phyloP scores from a whole-genome alignment of 2,888 invertebrate species.

The Rhogogaster chlorosoma region DNA sequence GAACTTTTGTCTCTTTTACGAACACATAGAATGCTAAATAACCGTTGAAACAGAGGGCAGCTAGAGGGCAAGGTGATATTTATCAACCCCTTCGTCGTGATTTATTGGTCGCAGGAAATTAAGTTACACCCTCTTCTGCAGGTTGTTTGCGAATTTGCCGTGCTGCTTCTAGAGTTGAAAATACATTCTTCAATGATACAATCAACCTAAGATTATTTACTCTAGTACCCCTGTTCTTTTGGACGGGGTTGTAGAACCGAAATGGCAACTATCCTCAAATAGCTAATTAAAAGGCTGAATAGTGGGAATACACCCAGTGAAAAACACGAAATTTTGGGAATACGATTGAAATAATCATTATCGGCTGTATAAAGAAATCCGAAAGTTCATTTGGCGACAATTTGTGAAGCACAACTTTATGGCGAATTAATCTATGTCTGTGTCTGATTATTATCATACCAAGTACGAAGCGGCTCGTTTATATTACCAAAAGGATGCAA shows the following conservation, averaged over 20 bases:
- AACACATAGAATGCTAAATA: constrained; percentile 20
- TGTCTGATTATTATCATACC: no score
- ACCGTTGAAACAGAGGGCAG: background rate
- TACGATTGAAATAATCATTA: background rate
- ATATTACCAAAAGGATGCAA: no score
- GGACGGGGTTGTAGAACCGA: background rate
- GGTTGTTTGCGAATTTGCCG: constrained; percentile 16
- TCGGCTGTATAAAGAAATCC: background rate
- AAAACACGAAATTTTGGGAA: background rate
- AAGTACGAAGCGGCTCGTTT: no score
- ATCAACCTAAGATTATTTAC: constrained; percentile 22
- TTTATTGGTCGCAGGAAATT: constrained; percentile 21
- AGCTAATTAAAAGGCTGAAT: background rate
- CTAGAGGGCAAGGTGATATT: constrained; percentile 15
- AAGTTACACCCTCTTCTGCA: constrained; percentile 27
- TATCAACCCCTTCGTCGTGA: constrained; percentile 30
- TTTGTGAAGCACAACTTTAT: background rate
- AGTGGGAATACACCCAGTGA: background rate
- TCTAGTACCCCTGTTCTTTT: background rate
- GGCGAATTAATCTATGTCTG: no score
- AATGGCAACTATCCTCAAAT: background rate
- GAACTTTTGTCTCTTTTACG: constrained; percentile 17
- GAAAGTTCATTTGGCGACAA: background rate
- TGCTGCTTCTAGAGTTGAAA: background rate
- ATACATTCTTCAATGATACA: constrained; percentile 6